Evolutionary conservation across 2,888 invertebrate species (phyloP).

Genomic region (Mactromeris polynyma): DNA sequence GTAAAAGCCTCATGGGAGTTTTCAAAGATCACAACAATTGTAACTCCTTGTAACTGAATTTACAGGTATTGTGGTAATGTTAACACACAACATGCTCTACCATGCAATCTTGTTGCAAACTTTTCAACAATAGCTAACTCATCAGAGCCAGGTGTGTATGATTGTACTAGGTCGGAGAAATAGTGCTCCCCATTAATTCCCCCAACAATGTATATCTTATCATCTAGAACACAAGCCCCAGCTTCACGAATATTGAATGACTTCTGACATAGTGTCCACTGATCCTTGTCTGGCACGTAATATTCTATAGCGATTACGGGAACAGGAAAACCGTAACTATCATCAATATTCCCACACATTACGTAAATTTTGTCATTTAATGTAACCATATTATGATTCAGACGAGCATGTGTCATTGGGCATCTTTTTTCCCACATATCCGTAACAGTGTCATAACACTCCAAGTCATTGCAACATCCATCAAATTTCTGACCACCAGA

Average conservation of each 20-base stretch:
- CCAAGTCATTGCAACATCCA: slow-evolving; percentile 83
- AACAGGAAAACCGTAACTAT: slow-evolving; percentile 85
- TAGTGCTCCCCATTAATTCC: slow-evolving; percentile 86
- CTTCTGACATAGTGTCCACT: slow-evolving; percentile 84
- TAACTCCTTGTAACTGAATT: background rate
- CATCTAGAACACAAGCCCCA: slow-evolving; percentile 82
- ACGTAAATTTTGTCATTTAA: slow-evolving; percentile 81
- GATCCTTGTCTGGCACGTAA: slow-evolving; percentile 78
- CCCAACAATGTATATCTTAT: slow-evolving; percentile 85
- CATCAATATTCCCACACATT: slow-evolving; percentile 86
- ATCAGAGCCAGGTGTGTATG: slow-evolving; percentile 81
- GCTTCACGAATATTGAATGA: slow-evolving; percentile 85
- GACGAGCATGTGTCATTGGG: slow-evolving; percentile 82
- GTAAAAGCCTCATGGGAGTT: background rate
- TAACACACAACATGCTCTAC: slow-evolving; percentile 85
- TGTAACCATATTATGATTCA: slow-evolving; percentile 85
- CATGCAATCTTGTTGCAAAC: slow-evolving; percentile 84
- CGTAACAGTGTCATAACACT: slow-evolving; percentile 79
- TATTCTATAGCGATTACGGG: slow-evolving; percentile 84
- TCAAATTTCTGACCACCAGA: slow-evolving; percentile 86
- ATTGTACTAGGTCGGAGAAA: slow-evolving; percentile 84
- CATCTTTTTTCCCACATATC: slow-evolving; percentile 84
- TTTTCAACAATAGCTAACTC: slow-evolving; percentile 80
- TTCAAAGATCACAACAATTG: background rate
- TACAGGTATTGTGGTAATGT: slow-evolving; percentile 82